Base-by-base conservation (phyloP, 1,140 invertebrate genomes). In the Calephelis nemesis region DNA sequence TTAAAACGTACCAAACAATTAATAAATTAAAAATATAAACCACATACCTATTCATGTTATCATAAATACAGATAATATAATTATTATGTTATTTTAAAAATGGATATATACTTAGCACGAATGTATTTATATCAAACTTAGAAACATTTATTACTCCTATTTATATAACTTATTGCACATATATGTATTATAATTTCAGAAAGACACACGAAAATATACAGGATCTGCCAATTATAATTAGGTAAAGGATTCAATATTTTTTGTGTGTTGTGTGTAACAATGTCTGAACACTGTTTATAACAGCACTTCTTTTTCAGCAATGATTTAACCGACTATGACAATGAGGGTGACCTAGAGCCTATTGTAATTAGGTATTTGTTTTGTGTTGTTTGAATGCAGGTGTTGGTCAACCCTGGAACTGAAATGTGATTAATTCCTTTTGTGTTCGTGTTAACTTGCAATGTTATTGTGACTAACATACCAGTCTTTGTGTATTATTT, bases 231-330 rank as follows among this genome's bases (percentile, higher is more conserved):
- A 45, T 52, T 54, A 42, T 42, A 52, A 40, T 82, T 87, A 87
- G 83, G 85, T 89, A 87, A 85, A 74, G 73, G 13, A 58, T 67
- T 65, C 52, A 13, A 12, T 13, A 63, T 48, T 39, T 39, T 0
- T 60, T 58, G 42, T 66, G 30, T 52, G n/a, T 50, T 19, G 48
- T 47, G 11, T 54, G 10, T 42, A 47, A 19, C 40, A 58, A 13
- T 45, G 84, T 74, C 47, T 69, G 74, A 76, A 79, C 76, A 83
- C 70, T 84, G 74, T 76, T 66, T 67, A 74, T 76, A 70, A 71
- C 63, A 72, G 67, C 63, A 68, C 74, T 84, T 85, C 83, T 86
- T 74, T 90, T 90, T 87, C 88, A 90, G 88, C 84, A 90, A 90
- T 69, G 81, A 84, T 85, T 80, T 89, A 72, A 66, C 68, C 69